Conservation (phyloP, 2,888 invertebrate species). For the Amphipoea oculea region DNA sequence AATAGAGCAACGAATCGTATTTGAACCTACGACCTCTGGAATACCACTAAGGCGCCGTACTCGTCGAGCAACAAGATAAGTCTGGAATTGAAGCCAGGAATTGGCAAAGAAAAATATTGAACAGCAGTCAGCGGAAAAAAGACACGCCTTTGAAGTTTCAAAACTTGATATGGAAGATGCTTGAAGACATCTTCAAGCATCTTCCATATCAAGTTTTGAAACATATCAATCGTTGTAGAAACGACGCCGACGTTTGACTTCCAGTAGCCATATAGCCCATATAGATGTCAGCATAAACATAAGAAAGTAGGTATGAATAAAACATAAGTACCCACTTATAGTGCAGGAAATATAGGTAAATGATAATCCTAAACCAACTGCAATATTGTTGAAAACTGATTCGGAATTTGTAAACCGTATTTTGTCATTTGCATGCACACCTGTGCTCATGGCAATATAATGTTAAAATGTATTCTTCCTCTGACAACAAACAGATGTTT, state of each 20-base stretch:
- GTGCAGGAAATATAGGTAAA: not conserved
- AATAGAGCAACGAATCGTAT: conserved; percentile 30
- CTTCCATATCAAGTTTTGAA: too few species aligned
- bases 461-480: too few species aligned
- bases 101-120: conserved; percentile 39
- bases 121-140: not conserved
- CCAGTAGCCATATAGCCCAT: rapidly evolving
- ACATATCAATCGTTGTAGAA: not conserved
- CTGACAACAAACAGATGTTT: not conserved
- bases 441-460: not conserved
- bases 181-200: not conserved
- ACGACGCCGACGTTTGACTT: not conserved
- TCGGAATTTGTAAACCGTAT: not conserved
- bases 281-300: not conserved
- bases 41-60: conserved; percentile 47
- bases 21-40: conserved; percentile 41
- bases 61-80: conserved; percentile 21
- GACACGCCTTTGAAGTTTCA: not conserved
- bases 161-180: not conserved
- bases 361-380: not conserved
- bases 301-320: not conserved
- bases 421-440: not conserved
- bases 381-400: not conserved
- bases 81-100: conserved; percentile 18
- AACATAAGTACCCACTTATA: not conserved